Base-by-base conservation (phyloP, 1,140 invertebrate genomes). In the Drepana arcuata region DNA sequence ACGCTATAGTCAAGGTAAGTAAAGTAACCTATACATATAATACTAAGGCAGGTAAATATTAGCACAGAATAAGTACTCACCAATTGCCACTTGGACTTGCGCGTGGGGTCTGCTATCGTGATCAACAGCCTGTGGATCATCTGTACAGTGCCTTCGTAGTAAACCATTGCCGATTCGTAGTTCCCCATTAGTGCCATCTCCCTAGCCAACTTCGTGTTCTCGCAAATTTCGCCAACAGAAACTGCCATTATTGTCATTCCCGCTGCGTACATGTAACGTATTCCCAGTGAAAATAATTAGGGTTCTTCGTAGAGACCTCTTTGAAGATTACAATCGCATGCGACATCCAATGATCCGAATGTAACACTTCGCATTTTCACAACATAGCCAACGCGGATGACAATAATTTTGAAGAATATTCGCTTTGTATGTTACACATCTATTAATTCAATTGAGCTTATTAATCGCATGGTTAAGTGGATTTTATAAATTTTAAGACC, bases 161-260 rank as follows among this genome's bases (percentile, higher is more conserved):
- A 98, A 29, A 98, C 94, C 55, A 91, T 86, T 7, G 96, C 93
- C 38, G 93, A 94, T 63, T 98, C 96, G 73, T 99, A 99, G 78
- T 98, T 97, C 4, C 96, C 96, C 65, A 95, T 91, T 44, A 98
- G 84, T 36, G 95, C 94, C 91, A 94, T 95, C 85, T 99, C 96
- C 55, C 97, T 87, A 18, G 94, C 96, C 67, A 97, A 85, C 84
- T 95, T 96, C 35, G 93, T 92, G 84, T 95, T 95, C 85, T 96
- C 93, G 86, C 90, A 92, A 78, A 96, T 95, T 86, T 96, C 94
- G 74, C 88, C 91, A 68, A 94, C 88, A 64, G 90, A 92, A 62
- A 92, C 90, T 82, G 91, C 91, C 93, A 94, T 94, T 77, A 87
- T 86, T 83, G 86, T 86, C 86, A 88, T 88, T 87, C 86, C 86